Conservation (phyloP, 1,140 invertebrate genomes). For the Nephila pilipes region DNA sequence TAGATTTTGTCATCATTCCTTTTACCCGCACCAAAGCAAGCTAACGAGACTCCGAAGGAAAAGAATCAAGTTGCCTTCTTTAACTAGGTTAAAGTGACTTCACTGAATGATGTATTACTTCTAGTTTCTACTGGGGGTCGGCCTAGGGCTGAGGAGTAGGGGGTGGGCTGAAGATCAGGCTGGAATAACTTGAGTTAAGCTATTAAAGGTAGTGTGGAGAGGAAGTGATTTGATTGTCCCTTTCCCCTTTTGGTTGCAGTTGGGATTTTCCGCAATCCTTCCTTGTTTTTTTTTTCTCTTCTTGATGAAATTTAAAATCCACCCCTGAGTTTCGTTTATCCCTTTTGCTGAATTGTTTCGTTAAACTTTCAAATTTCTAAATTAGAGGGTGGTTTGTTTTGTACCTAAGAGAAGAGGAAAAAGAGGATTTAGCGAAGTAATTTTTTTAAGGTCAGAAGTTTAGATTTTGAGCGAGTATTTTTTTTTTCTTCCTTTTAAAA, state of each 20-base stretch:
- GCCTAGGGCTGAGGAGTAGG: background rate
- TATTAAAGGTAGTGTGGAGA: constrained; percentile 50
- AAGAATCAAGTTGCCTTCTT: constrained; percentile 20
- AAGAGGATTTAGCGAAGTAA: background rate
- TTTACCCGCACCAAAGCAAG: background rate
- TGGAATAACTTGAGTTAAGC: constrained; percentile 52
- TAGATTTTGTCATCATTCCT: background rate
- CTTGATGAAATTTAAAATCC: constrained; percentile 61
- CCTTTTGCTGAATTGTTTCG: constrained; percentile 54
- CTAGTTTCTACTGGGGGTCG: background rate
- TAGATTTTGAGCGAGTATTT: background rate
- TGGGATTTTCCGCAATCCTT: constrained; percentile 5
- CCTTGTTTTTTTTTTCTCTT: background rate
- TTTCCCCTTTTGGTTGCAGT: background rate
- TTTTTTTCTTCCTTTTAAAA: background rate
- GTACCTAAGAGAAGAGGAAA: background rate
- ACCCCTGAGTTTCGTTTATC: constrained; percentile 49
- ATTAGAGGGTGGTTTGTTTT: constrained; percentile 26
- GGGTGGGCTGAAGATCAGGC: background rate
- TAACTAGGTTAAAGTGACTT: constrained; percentile 60
- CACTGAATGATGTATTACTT: constrained; percentile 67
- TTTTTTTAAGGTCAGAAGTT: background rate
- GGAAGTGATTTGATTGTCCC: constrained; percentile 37
- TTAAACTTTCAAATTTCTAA: constrained; percentile 60
- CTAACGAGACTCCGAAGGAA: background rate